Percentiles rank a stretch among this genome's conserved stretches.
Evolutionary conservation across 2,797 vertebrate species (phyloP).

Genomic region (Capromys pilorides): DNA sequence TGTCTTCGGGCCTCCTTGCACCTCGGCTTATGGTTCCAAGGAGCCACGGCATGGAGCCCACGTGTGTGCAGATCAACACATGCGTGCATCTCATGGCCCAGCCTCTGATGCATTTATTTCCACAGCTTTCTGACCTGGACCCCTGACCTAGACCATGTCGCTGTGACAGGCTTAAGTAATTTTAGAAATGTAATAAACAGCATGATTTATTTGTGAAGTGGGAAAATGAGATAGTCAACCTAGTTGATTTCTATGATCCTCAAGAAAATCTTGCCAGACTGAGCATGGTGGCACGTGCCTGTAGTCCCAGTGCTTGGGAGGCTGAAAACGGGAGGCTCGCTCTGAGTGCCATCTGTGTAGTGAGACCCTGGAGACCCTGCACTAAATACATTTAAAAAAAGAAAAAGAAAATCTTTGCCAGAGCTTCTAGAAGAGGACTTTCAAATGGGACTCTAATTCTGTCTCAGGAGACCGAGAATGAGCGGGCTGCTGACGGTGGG

Average conservation of each 20-base stretch:
- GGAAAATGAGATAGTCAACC: not conserved
- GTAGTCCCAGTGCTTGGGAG: too few species aligned
- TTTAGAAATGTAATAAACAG: not conserved
- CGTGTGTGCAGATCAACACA: not conserved
- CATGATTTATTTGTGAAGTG: not conserved
- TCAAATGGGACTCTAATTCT: not conserved
- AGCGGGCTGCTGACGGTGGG: not conserved
- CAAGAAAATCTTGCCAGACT: not conserved
- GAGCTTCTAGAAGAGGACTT: not conserved
- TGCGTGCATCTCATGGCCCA: accelerated
- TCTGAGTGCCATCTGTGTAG: too few species aligned
- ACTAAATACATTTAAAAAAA: too few species aligned
- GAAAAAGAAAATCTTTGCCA: not conserved
- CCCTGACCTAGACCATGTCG: not conserved
- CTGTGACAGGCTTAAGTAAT: not conserved
- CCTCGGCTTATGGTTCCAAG: not conserved
- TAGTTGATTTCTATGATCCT: not conserved
- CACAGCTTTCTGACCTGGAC: not conserved
- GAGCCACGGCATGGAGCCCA: accelerated
- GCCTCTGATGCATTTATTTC: accelerated
- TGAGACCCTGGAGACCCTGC: too few species aligned
- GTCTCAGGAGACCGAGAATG: not conserved
- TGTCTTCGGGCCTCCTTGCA: not conserved
- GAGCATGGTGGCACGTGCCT: too few species aligned
- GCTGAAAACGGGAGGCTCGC: too few species aligned